Base-by-base conservation (phyloP, 1,140 invertebrate genomes). In the Caenorhabditis brenneri region DNA sequence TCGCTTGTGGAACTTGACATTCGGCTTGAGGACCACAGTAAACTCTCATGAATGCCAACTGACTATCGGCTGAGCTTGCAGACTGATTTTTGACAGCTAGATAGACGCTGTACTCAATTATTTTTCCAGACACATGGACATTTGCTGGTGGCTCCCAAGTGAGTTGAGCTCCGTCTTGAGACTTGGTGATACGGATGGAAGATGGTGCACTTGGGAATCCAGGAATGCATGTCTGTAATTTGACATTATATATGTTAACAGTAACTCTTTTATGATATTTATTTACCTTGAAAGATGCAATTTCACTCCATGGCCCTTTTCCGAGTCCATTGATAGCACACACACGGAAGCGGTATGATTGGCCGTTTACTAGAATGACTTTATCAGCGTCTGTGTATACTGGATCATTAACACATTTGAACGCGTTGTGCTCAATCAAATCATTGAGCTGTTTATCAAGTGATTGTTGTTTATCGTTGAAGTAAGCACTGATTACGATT, bases 31-130 rank as follows among this genome's bases (percentile, higher is more conserved):
- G 94, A 36, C 97, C 97, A 92, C 95, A 96, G 92, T 98, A 99
- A n/a, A 86, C 81, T 55, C 84, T 79, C 42, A 79, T 60, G 74
- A 84, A 84, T 29, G 51, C 49, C 51, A 46, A 29, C 16, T 60
- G 80, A 60, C 36, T 81, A 33, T 42, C 51, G 36, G 80, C 51
- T 12, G 80, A 51, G 15, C 60, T 55, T 39, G 80, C 53, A 1
- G 49, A 31, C 22, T 36, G 51, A 58, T 53, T 85, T 51, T 93
- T 93, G 15, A 99, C 95, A n/a, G 97, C 97, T 82, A 99, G 93
- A 91, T 99, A 99, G 0, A 99, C 97, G 0, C 96, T 97, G 92
- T 99, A 99, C 91, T 99, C 97, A n/a, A 95, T 93, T 83, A 99
- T 99, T 86, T 95, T 94, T 29, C 96, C 97, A 53, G 42, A 49